Evolutionary conservation across 2,888 invertebrate species (phyloP), one percentile per base, ranked within the genome.

Genomic region (Ectemnius cavifrons): DNA sequence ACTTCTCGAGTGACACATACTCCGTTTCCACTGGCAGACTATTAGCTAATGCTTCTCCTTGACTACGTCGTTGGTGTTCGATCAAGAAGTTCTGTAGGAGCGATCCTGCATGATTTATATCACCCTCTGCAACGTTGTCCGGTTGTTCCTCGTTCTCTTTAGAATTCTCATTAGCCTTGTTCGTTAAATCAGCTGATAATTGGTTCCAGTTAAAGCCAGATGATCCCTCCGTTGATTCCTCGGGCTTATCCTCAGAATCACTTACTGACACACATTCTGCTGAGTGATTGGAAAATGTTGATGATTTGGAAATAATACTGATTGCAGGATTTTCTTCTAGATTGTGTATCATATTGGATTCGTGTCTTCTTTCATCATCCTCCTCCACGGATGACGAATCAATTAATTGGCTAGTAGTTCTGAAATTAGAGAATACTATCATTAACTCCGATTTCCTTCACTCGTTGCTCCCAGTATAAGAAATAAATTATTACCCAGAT

Each of bases 1-100:
- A 89, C 37, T 92, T 93, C 73, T 94, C 94, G 75, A 94, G 89
- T 0, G 94, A 94, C 77, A 94, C 94, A 82, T 94, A 94, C 89
- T 94, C 94, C 73, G 93, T 94, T 72, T 91, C 91, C 4, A 84
- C 84, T 3, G 85, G 87, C 14, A 81, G 66, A 61, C 71, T 84
- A 37, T 79, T 84, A 2, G 87, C 84, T 23, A 87, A 60, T 11
- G 81, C 81, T 37, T 89, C 88, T 18, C 77, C 86, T 66, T 86
- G 85, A 79, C 83, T 85, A 11, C 85, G 84, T 20, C 88, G 84
- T 20, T 90, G 88, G 71, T 89, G 89, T 13, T 91, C 90, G 8
- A 89, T 85, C n/a, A 91, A 73, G 49, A 89, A 89, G 64, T 88
- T 90, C 67, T 90, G 90, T 1, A 90, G 75, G 4, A 90, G 77